Conservation (phyloP, 2,797 vertebrate genomes). For the Halcyon smyrnensis region DNA sequence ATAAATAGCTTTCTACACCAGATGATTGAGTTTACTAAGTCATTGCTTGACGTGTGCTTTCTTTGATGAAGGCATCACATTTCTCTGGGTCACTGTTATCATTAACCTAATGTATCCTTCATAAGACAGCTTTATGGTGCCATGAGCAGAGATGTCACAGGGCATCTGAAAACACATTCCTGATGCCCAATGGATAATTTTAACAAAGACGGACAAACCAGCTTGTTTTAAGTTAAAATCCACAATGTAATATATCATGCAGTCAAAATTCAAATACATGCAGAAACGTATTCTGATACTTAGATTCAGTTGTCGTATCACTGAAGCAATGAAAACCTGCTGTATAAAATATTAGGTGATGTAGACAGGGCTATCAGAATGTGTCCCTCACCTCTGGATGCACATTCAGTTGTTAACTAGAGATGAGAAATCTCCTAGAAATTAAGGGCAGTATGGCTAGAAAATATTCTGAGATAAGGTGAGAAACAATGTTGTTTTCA, state of each 20-base stretch:
- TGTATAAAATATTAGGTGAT: not conserved
- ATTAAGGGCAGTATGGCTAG: not conserved
- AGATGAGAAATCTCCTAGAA: not conserved
- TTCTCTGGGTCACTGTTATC: slow-evolving; percentile 49
- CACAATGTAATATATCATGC: not conserved
- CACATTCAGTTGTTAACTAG: not conserved
- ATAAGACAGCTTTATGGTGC: not conserved
- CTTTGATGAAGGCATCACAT: slow-evolving; percentile 57
- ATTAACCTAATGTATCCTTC: slow-evolving; percentile 63
- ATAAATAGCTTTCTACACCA: slow-evolving; percentile 52
- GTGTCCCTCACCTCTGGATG: not conserved
- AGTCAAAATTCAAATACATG: not conserved
- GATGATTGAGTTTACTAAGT: slow-evolving; percentile 39
- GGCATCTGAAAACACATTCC: not conserved
- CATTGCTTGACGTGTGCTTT: slow-evolving; percentile 36
- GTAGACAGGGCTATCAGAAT: not conserved
- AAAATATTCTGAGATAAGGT: not conserved
- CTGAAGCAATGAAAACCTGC: not conserved
- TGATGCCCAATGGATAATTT: slow-evolving; percentile 4
- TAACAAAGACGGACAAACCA: not conserved
- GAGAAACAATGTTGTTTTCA: not conserved
- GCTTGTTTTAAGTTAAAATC: slow-evolving; percentile 27
- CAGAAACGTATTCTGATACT: not conserved
- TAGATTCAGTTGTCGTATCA: not conserved
- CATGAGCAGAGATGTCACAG: not conserved